Base-by-base conservation (phyloP, 2,113 vertebrate species). In the Euleptes europaea region DNA sequence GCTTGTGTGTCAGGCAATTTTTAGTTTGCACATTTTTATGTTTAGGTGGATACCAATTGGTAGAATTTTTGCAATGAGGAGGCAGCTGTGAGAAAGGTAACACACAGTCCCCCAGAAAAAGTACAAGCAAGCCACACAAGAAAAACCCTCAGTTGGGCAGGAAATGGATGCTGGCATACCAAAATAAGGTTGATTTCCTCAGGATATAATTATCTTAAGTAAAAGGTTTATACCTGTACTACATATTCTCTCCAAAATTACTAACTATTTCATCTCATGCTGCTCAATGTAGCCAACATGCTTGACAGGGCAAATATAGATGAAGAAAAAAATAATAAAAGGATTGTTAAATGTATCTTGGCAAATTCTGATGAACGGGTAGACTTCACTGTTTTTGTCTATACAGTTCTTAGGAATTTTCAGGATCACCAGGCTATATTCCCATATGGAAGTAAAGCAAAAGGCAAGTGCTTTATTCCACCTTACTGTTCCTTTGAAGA, bases 211-310 rank as follows among this genome's bases (percentile, higher is more conserved):
- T 76, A 92, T 88, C 83, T 94, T 86, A 76, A 91, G 86, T 69
- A 90, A 93, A 91, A 84, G 84, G 89, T 78, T 85, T 31, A 86
- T 91, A n/a, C n/a, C n/a, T n/a, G n/a, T n/a, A 86, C 88, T 82
- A 26, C 84, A 84, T 91, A 63, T 89, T 84, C 69, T 82, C 19
- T 40, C 78, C 40, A 80, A 83, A 89, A 88, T 74, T 31, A 35
- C 88, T 91, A 88, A 86, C 82, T 23, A 14, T 38, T 80, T 88
- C 78, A 66, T 91, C 92, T 94, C 83, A 91, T 79, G 65, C 80
- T 83, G 78, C 82, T 23, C 91, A 88, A 85, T 86, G 80, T 82
- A 88, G 83, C 69, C 57, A 86, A 86, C 80, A 89, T 79, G 66
- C 60, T 92, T 80, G 84, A 92, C 69, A 82, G 78, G 87, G 88